Evolutionary conservation across 2,888 invertebrate species (phyloP).

Genomic region (Polymixis flavicincta): DNA sequence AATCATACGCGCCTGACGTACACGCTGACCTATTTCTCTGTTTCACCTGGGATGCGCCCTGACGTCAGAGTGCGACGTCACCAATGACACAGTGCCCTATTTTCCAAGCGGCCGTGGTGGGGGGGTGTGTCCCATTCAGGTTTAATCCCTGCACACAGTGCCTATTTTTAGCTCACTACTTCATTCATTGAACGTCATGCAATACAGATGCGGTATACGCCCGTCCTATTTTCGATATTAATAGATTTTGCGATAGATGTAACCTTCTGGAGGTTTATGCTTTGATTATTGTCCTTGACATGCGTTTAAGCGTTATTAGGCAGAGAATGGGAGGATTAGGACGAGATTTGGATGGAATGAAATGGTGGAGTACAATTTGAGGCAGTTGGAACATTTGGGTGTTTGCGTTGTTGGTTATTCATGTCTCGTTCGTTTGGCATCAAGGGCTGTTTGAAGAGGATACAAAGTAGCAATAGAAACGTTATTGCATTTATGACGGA

Average conservation of each 20-base stretch:
- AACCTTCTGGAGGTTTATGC: constrained; percentile 19
- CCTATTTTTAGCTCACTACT: constrained; percentile 85
- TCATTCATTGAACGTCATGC: constrained; percentile 82
- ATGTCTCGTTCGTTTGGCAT: not conserved
- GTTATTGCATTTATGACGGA: not conserved
- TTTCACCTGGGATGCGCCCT: constrained; percentile 83
- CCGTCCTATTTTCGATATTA: constrained; percentile 55
- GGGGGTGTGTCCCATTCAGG: constrained; percentile 83
- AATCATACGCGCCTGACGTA: constrained; percentile 53
- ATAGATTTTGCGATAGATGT: constrained; percentile 52
- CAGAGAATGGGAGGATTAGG: constrained; percentile 15
- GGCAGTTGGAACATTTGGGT: not conserved
- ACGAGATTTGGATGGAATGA: constrained; percentile 21
- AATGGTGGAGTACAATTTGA: constrained; percentile 17
- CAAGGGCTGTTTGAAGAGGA: not conserved
- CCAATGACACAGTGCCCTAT: constrained; percentile 86
- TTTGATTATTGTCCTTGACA: constrained; percentile 47
- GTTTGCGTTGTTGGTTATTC: not conserved
- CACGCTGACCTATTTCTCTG: constrained; percentile 76
- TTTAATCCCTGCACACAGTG: constrained; percentile 78
- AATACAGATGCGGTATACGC: constrained; percentile 55
- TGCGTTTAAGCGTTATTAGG: constrained; percentile 14
- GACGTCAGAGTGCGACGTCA: constrained; percentile 86
- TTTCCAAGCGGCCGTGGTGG: constrained; percentile 67
- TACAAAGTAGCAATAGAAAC: not conserved